Evolutionary conservation across 2,797 vertebrate species (phyloP).

Genomic region (Gouania willdenowi): DNA sequence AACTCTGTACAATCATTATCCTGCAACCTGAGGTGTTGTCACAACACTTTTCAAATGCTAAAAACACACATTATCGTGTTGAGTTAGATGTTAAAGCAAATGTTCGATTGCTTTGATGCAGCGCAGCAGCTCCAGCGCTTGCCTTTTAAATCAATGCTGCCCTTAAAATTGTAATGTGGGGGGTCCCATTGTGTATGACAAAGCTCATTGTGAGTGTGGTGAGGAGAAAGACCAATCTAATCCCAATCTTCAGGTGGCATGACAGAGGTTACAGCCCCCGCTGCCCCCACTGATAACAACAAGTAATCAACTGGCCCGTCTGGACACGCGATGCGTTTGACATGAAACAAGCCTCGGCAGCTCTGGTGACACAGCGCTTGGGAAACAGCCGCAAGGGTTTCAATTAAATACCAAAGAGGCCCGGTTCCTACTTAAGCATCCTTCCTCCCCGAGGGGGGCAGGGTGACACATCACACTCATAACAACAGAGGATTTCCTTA

Average conservation of each 20-base stretch:
- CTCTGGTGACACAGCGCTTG: slow-evolving; percentile 40
- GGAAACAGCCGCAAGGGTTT: slow-evolving; percentile 52
- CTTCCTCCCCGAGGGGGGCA: slow-evolving; percentile 3
- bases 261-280: slow-evolving; percentile 53
- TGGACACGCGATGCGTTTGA: slow-evolving; percentile 51
- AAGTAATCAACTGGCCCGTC: slow-evolving; percentile 68
- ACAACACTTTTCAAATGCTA: not conserved
- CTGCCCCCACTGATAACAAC: slow-evolving; percentile 63
- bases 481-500: slow-evolving; percentile 8
- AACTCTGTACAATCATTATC: not conserved
- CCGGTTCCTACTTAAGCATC: slow-evolving; percentile 13
- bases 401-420: slow-evolving; percentile 17
- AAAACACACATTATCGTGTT: not conserved
- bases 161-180: not conserved
- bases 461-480: slow-evolving; percentile 13
- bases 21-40: not conserved
- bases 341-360: slow-evolving; percentile 53
- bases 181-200: slow-evolving; percentile 27
- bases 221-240: slow-evolving; percentile 36
- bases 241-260: slow-evolving; percentile 57
- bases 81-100: not conserved
- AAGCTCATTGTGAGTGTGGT: slow-evolving; percentile 36
- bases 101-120: slow-evolving; percentile 9
- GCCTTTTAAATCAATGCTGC: slow-evolving; percentile 34
- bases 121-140: slow-evolving; percentile 28